phyloP scores from a whole-genome alignment of 2,888 invertebrate genomes.

The Polyploca ridens region DNA sequence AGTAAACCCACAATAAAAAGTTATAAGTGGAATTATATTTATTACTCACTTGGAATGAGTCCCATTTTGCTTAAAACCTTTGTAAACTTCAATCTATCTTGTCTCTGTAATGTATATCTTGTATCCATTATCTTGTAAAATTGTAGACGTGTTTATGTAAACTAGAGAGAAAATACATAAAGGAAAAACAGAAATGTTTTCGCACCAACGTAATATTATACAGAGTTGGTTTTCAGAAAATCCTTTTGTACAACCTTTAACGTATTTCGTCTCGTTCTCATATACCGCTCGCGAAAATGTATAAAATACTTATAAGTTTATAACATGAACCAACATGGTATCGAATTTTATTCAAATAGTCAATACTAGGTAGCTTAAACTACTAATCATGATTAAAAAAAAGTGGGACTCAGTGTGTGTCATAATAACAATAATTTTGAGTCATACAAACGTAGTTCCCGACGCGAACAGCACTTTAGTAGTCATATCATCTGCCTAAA shows the following conservation, averaged over 20 bases:
- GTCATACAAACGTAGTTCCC: too few relatives aligned
- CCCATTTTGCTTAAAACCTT: not conserved
- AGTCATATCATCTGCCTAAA: too few relatives aligned
- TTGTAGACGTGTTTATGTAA: not conserved
- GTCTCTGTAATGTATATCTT: not conserved
- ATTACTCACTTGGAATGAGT: not conserved
- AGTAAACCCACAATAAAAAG: too few relatives aligned
- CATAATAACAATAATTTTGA: too few relatives aligned
- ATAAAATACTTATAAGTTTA: too few relatives aligned
- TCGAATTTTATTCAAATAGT: too few relatives aligned
- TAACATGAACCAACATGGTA: too few relatives aligned
- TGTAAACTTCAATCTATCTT: not conserved
- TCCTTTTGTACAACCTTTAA: not conserved
- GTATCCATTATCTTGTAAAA: constrained; percentile 1
- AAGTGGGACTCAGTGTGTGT: too few relatives aligned
- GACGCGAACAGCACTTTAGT: too few relatives aligned
- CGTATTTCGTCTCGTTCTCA: not conserved
- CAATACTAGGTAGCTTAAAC: too few relatives aligned
- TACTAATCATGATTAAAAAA: too few relatives aligned
- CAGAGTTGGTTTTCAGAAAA: not conserved
- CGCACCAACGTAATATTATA: not conserved
- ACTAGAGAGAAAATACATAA: not conserved
- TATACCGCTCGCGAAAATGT: too few relatives aligned
- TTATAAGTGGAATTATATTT: not conserved
- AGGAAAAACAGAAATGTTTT: not conserved